Evolutionary conservation across 2,888 invertebrate genomes (phyloP), one percentile per base, ranked within the genome.

Genomic region (Caenorhabditis sp.): DNA sequence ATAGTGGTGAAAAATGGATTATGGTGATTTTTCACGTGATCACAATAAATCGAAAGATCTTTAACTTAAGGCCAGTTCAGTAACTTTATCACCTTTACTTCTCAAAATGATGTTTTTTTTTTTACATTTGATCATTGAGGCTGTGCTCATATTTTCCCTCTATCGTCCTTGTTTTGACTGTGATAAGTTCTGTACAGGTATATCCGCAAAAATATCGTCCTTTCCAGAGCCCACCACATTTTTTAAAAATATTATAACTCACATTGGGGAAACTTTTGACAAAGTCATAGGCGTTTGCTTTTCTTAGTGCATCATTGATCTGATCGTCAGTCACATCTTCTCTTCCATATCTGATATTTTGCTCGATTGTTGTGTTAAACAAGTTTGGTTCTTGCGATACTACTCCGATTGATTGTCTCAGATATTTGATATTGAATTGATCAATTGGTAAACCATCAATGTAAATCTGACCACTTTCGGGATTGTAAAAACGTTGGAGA

Each of bases 381-480:
- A 95, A 90, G 7, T 94, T 91, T 7, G 91, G 91, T 80, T 91
- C 84, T 54, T 85, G 85, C 12, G 77, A 78, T n/a, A 89, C 89
- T 12, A 88, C 84, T 8, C 88, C 89, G 52, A 89, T 84, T 23
- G 83, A 67, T 23, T 86, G 83, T 54, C 90, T 80, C 56, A 90
- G 82, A 88, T 89, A 89, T n/a, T 88, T 88, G 12, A 90, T 80
- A 74, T 90, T 90, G 25, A 90, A 77, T 2, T 87, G 83, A 21
- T 84, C 85, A 8, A 91, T 83, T 67, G 89, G 86, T 5, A 76
- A 72, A 0, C 88, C 89, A 83, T 90, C 90, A n/a, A 90, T 80
- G 31, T 76, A 70, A 10, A 89, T 81, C 87, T 82, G 52, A 62
- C 85, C 85, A 21, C 64, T 38, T 1, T 69, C 70, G 0, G 83